Evolutionary conservation across 2,888 invertebrate genomes (phyloP).

Genomic region (Cabera pusaria): DNA sequence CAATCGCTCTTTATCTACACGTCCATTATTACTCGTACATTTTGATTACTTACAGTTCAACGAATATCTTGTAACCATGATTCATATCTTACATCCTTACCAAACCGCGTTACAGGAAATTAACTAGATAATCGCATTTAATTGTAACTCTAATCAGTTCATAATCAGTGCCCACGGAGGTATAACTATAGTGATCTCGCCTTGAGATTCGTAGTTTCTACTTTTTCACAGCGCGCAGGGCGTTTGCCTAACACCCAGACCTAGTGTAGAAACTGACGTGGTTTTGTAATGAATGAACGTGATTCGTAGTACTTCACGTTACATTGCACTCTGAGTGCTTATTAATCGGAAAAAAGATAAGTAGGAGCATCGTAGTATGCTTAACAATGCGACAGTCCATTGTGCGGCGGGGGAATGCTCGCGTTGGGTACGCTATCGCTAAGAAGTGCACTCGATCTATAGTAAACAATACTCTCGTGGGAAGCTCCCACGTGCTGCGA

Average conservation of each 20-base stretch:
- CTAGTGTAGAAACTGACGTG: constrained; percentile 43
- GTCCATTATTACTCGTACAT: no score
- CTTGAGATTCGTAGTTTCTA: constrained; percentile 70
- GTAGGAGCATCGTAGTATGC: constrained; percentile 41
- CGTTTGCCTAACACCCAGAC: constrained; percentile 52
- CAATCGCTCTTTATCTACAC: no score
- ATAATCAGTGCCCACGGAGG: constrained; percentile 56
- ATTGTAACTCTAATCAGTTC: constrained; percentile 58
- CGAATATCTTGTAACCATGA: constrained; percentile 19
- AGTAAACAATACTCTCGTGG: constrained; percentile 55
- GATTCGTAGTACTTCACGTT: constrained; percentile 40
- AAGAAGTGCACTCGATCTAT: constrained; percentile 62
- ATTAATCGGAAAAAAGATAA: constrained; percentile 46
- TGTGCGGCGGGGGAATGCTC: constrained; percentile 44
- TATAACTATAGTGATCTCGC: constrained; percentile 58
- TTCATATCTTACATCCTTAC: constrained; percentile 35
- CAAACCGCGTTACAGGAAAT: constrained; percentile 53
- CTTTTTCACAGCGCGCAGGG: constrained; percentile 59
- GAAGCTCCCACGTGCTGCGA: constrained; percentile 68
- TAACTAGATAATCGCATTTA: constrained; percentile 57
- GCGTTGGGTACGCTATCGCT: constrained; percentile 54
- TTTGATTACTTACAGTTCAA: no score
- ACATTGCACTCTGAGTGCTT: constrained; percentile 43
- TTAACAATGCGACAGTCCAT: constrained; percentile 50
- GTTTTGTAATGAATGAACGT: constrained; percentile 35